Conservation (phyloP, 2,113 vertebrate genomes). For the Boleophthalmus pectinirostris region DNA sequence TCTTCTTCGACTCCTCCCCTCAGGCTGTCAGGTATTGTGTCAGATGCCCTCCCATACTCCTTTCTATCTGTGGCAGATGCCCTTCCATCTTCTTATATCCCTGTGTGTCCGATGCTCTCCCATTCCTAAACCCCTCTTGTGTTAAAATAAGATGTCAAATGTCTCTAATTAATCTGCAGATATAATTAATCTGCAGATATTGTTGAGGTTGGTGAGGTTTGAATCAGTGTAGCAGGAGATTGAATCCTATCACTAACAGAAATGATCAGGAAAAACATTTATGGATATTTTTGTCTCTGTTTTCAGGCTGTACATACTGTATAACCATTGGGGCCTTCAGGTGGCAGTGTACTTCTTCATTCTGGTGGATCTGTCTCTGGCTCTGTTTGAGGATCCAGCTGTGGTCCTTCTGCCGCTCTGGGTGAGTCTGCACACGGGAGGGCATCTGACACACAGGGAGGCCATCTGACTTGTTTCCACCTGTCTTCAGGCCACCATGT, state of each 20-base stretch:
- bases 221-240: too few species aligned
- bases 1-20: constrained; percentile 85
- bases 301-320: constrained; percentile 85
- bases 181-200: too few species aligned
- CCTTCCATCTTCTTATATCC: neutral
- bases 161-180: too few species aligned
- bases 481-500: constrained; percentile 78
- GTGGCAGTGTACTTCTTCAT: constrained; percentile 85
- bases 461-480: neutral
- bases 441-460: neutral
- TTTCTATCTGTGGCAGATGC: neutral
- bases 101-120: neutral
- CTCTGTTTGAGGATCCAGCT: constrained; percentile 88
- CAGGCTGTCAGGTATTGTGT: constrained; percentile 81
- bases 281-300: neutral
- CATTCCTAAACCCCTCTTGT: too few species aligned
- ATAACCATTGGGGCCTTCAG: constrained; percentile 86
- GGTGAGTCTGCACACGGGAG: constrained; percentile 73
- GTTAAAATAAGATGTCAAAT: too few species aligned
- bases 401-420: constrained; percentile 80
- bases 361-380: constrained; percentile 83
- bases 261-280: too few species aligned
- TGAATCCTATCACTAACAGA: too few species aligned
- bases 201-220: too few species aligned
- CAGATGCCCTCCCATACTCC: neutral